Base-by-base conservation (phyloP, 2,113 vertebrate species). In the Anarhynchus alexandrinus region DNA sequence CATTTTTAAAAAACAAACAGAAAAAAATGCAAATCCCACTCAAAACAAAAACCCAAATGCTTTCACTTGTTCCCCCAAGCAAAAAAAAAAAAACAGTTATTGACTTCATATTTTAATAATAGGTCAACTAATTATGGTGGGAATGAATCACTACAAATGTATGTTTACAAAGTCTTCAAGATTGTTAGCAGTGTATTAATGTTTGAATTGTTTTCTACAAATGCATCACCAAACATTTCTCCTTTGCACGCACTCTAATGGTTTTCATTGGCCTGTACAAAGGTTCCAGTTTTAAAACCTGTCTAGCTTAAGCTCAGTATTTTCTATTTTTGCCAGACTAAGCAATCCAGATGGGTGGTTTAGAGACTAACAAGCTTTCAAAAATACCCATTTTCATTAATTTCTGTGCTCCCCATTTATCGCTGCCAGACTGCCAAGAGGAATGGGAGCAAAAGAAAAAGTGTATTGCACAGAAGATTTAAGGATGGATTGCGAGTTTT, bases 11-110 rank as follows among this genome's bases (percentile, higher is more conserved):
- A 86, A 36, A 12, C 6, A 36, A 70, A 42, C 22, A 57, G 7
- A 0, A 13, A 59, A 34, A 49, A 14, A 22, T 2, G 2, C 17
- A 65, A 51, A 18, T 26, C 4, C 15, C 4, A 72, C 2, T 12
- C 51, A 29, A 47, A 69, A 38, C 22, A 82, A 52, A 54, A 45
- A 3, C 9, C 4, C 30, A 61, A 61, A 74, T 43, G 22, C 17
- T 82, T 93, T 82, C 26, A 62, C 9, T 54, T 54, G 27, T 87
- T 66, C 11, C 29, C 9, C 9, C 40, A 43, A 62, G 15, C 6
- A 10, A 43, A 47, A 30, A 43, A 65, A 64, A 64, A 30, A 26
- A 27, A 40, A 12, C 42, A 25, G 11, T 42, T 57, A 47, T 16
- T 51, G 0, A 82, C 57, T 64, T 61, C 3, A 13, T 80, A 27